Percentiles rank a stretch among this genome's conserved stretches.
These are phyloP conservation scores for Pantherophis alleghaniensis DNA, from an alignment of 2,797 vertebrate species.

Conservation along the genomic window DNA sequence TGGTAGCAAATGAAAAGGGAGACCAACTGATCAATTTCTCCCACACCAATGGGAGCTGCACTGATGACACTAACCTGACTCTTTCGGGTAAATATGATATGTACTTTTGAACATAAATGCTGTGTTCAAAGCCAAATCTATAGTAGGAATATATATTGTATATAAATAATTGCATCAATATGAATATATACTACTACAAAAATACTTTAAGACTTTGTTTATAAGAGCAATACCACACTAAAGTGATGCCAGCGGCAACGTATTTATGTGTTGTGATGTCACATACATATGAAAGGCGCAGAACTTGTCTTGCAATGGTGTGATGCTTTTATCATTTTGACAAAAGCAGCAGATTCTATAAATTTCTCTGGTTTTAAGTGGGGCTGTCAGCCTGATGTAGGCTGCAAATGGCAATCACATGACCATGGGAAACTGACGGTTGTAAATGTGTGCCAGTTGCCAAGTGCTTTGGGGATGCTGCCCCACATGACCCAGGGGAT, in stretches of 20 bases:
- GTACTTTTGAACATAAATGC: too few relatives aligned
- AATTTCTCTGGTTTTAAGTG: background rate
- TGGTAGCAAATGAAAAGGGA: background rate
- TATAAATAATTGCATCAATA: background rate
- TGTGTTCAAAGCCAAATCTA: background rate
- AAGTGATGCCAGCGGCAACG: background rate
- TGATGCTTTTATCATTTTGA: background rate
- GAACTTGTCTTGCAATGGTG: background rate
- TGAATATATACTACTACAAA: background rate
- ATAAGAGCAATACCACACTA: background rate
- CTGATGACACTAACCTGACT: background rate
- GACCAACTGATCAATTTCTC: background rate
- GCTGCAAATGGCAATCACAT: background rate
- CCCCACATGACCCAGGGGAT: background rate
- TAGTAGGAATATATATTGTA: background rate
- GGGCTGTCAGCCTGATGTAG: background rate
- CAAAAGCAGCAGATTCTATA: background rate
- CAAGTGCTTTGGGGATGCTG: background rate
- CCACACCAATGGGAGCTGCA: background rate
- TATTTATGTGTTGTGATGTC: background rate
- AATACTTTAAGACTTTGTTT: background rate
- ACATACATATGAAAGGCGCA: background rate
- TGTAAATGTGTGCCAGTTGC: background rate
- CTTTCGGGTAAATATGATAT: background rate
- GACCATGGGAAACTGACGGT: background rate